Percentiles rank a stretch among this genome's conserved stretches.
Conservation (phyloP, 2,888 invertebrate species). For the Biston betularia region DNA sequence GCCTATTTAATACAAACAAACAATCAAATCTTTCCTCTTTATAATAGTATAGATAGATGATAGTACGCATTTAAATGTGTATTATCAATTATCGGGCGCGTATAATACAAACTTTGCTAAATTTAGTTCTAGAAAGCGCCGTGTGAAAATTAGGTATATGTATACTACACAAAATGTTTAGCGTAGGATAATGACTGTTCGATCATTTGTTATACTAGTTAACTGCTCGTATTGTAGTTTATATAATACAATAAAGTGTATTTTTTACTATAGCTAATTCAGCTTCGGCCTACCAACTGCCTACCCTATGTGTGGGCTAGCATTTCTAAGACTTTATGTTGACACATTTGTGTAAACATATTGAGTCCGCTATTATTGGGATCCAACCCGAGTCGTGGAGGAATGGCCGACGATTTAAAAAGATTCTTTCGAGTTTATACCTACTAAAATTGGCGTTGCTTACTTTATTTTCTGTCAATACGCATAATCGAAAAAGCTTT, state of each 20-base stretch:
- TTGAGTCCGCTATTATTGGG: constrained; percentile 45
- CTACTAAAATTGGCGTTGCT: neutral
- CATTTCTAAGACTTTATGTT: constrained; percentile 33
- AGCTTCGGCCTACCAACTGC: neutral
- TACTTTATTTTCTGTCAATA: neutral
- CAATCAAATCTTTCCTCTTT: too few relatives aligned
- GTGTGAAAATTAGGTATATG: neutral
- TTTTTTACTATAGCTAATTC: constrained; percentile 16
- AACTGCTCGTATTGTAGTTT: neutral
- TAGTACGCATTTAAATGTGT: too few relatives aligned
- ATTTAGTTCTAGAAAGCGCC: too few relatives aligned
- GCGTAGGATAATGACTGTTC: neutral
- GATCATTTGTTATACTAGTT: constrained; percentile 8
- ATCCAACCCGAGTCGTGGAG: neutral
- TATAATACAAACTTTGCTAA: too few relatives aligned
- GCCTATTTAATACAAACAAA: too few relatives aligned
- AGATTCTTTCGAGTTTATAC: neutral
- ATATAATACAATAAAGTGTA: constrained; percentile 13
- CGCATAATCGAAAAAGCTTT: too few relatives aligned
- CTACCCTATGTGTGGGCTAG: constrained; percentile 3
- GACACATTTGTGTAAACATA: constrained; percentile 37
- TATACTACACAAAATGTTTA: neutral
- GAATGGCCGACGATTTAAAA: neutral
- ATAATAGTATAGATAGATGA: too few relatives aligned
- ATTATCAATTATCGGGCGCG: too few relatives aligned